A percentile compares a stretch with the other conserved stretches of the same genome.
Evolutionary conservation across 92 coral and sea anemone genomes (phyloP).

Genomic region (Epizoanthus fatuus): DNA sequence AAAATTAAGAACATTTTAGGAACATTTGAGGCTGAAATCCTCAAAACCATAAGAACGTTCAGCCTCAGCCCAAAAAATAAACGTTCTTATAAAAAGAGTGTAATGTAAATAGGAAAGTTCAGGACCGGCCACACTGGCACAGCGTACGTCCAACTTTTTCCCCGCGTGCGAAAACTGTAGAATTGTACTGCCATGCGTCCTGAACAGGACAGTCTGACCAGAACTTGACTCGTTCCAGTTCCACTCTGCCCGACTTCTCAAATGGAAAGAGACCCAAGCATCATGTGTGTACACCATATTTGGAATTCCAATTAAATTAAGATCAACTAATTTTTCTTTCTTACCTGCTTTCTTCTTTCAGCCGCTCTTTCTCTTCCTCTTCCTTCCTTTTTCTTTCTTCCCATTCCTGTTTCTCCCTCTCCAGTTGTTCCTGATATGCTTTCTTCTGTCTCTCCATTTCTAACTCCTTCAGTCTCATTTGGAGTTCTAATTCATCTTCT

Average conservation of each 20-base stretch:
- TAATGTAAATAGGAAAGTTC: no score
- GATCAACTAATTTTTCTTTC: not conserved
- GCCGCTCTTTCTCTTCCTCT: conserved; percentile 68
- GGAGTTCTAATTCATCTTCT: conserved; percentile 84
- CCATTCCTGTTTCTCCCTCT: conserved; percentile 66
- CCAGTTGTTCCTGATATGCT: conserved; percentile 77
- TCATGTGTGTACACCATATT: no score
- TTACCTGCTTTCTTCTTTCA: conserved; percentile 67
- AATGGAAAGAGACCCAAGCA: no score
- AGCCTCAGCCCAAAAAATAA: no score
- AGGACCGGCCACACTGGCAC: no score
- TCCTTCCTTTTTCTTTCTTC: conserved; percentile 63
- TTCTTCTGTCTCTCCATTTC: conserved; percentile 81
- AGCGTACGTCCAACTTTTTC: no score
- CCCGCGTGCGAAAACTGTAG: not conserved
- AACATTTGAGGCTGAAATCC: no score
- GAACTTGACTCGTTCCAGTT: not conserved
- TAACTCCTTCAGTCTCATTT: conserved; percentile 84
- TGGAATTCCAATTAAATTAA: no score
- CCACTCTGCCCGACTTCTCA: no score
- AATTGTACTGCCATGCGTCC: not conserved
- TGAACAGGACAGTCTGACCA: not conserved
- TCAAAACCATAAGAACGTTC: no score
- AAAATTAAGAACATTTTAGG: no score
- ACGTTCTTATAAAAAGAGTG: no score